Conservation (phyloP, 2,113 vertebrate genomes). For the Monopterus albus region DNA sequence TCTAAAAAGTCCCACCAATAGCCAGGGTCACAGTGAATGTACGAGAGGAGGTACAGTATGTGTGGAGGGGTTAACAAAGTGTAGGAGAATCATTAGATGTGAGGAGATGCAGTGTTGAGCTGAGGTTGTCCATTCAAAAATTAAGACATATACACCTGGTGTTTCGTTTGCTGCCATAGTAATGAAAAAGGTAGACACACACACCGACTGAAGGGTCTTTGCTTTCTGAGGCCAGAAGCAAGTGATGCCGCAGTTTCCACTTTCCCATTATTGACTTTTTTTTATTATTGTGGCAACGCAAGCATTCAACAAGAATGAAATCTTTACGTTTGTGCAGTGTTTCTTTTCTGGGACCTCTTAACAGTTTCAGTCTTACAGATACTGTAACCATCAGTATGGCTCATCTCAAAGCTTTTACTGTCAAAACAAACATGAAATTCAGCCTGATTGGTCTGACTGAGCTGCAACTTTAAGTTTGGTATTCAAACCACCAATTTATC, state of each 20-base stretch:
- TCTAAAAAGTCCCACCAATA: constrained; percentile 20
- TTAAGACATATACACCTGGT: not conserved
- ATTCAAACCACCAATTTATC: not conserved
- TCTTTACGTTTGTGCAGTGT: not conserved
- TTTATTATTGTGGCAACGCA: not conserved
- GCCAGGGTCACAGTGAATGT: not conserved
- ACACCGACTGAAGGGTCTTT: not conserved
- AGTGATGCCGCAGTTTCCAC: not conserved
- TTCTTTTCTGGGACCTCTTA: too few relatives aligned
- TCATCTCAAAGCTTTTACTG: too few relatives aligned
- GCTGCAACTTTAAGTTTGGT: not conserved
- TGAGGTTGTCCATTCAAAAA: not conserved
- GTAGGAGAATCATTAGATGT: not conserved
- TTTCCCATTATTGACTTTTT: not conserved
- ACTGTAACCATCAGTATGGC: too few relatives aligned
- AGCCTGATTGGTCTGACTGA: not conserved
- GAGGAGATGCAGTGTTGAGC: not conserved
- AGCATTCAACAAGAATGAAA: not conserved
- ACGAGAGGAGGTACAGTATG: not conserved
- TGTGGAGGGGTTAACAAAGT: not conserved
- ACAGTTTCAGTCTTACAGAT: too few relatives aligned
- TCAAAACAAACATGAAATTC: not conserved
- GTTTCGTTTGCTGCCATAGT: not conserved
- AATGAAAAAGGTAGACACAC: not conserved
- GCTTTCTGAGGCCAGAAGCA: not conserved